These are phyloP conservation scores for Andrena chrysosceles DNA, from an alignment of 2,888 invertebrate genomes.

Conservation along the genomic window DNA sequence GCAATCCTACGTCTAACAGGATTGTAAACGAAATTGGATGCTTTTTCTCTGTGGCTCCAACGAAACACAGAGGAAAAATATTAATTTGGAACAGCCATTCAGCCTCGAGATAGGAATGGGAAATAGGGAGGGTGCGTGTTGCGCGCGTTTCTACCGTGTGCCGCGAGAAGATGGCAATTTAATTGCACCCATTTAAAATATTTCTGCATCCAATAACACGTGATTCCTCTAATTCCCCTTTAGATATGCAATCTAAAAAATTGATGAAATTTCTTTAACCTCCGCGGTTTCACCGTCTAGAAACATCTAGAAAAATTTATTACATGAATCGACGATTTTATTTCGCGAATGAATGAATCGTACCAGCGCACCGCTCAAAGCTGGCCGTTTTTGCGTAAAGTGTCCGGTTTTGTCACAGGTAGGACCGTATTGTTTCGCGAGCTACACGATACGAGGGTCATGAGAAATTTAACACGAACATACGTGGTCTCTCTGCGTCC, in stretches of 20 bases:
- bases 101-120: not conserved
- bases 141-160: conserved; percentile 8
- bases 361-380: conserved; percentile 1
- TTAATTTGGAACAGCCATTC: conserved; percentile 39
- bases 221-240: not conserved
- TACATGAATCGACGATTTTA: not conserved
- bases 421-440: conserved; percentile 22
- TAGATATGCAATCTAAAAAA: too few species aligned
- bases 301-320: not conserved
- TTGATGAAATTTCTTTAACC: not conserved
- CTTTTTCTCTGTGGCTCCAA: conserved; percentile 24
- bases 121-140: not conserved
- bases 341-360: not conserved
- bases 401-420: conserved; percentile 27
- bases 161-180: conserved; percentile 45
- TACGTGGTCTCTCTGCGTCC: not conserved
- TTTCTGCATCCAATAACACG: not conserved
- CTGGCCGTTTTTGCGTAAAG: conserved; percentile 14
- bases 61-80: conserved; percentile 46
- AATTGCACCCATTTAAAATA: conserved; percentile 23
- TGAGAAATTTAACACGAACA: conserved; percentile 37
- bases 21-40: conserved; percentile 54
- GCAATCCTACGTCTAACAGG: conserved; percentile 32
- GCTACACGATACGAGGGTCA: conserved; percentile 2
- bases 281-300: not conserved